Conservation (phyloP, 2,888 invertebrate species). For the Leptinotarsa rubiginosa region DNA sequence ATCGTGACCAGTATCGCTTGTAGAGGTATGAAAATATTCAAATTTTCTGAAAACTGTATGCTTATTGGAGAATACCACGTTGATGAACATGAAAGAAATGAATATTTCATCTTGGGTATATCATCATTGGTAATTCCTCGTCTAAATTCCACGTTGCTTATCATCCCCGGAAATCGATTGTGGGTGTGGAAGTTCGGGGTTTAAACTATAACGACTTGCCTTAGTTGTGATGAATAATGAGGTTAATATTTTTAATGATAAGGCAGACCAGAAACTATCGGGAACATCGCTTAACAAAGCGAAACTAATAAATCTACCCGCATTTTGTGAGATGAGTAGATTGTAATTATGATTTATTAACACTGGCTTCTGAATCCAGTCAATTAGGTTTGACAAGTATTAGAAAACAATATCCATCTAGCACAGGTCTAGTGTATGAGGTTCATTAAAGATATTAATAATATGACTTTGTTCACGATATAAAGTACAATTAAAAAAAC, state of each 20-base stretch:
- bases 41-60: too few species aligned
- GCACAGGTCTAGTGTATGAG: neutral
- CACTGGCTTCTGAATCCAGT: slow-evolving; percentile 10
- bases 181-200: slow-evolving; percentile 7
- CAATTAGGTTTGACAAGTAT: slow-evolving; percentile 29
- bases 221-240: slow-evolving; percentile 22
- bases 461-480: neutral
- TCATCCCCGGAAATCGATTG: slow-evolving; percentile 16
- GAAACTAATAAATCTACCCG: slow-evolving; percentile 37
- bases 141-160: slow-evolving; percentile 15
- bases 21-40: too few species aligned
- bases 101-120: too few species aligned
- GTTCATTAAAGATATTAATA: neutral
- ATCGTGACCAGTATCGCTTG: too few species aligned
- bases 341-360: slow-evolving; percentile 38
- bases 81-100: too few species aligned
- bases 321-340: slow-evolving; percentile 33
- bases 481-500: too few species aligned
- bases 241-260: slow-evolving; percentile 21
- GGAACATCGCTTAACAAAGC: slow-evolving; percentile 31
- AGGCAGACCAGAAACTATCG: slow-evolving; percentile 16
- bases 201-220: slow-evolving; percentile 7
- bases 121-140: neutral
- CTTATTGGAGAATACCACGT: too few species aligned
- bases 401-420: neutral